A percentile compares a stretch with the other conserved stretches of the same genome.
Evolutionary conservation across 2,113 vertebrate genomes (phyloP).

Genomic region (Bos indicus): DNA sequence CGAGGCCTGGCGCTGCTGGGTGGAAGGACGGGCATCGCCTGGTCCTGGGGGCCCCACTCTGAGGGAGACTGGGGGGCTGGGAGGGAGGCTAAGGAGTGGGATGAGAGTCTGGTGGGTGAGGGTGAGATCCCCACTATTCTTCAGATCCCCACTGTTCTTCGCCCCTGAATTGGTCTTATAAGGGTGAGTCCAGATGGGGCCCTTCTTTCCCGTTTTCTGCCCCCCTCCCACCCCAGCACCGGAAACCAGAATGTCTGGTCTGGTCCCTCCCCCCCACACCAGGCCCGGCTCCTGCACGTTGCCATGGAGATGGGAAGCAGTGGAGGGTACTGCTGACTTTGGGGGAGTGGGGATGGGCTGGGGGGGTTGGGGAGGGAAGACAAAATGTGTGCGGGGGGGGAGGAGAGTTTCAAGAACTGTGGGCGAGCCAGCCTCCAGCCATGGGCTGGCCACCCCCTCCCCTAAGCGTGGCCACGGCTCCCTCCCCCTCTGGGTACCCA

Average conservation of each 20-base stretch:
- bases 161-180: background rate
- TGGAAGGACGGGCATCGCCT: background rate
- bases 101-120: background rate
- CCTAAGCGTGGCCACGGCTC: background rate
- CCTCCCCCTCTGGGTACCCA: background rate
- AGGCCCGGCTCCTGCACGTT: conserved; percentile 71
- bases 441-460: background rate
- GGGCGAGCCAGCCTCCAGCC: background rate
- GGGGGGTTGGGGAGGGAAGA: conserved; percentile 50
- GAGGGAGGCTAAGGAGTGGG: background rate
- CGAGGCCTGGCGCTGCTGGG: background rate
- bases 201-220: background rate
- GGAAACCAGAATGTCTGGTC: conserved; percentile 70
- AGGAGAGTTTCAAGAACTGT: conserved; percentile 44
- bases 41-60: background rate
- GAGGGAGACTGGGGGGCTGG: background rate
- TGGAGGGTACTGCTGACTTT: conserved; percentile 73
- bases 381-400: conserved; percentile 15
- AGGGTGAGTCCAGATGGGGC: background rate
- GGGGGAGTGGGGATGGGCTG: conserved; percentile 70
- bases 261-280: conserved; percentile 69
- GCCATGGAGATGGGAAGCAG: conserved; percentile 75
- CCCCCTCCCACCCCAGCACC: conserved; percentile 49
- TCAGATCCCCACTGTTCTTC: background rate
- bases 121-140: background rate